Conservation (phyloP, 2,113 vertebrate species). For the Arothron firmamentum region DNA sequence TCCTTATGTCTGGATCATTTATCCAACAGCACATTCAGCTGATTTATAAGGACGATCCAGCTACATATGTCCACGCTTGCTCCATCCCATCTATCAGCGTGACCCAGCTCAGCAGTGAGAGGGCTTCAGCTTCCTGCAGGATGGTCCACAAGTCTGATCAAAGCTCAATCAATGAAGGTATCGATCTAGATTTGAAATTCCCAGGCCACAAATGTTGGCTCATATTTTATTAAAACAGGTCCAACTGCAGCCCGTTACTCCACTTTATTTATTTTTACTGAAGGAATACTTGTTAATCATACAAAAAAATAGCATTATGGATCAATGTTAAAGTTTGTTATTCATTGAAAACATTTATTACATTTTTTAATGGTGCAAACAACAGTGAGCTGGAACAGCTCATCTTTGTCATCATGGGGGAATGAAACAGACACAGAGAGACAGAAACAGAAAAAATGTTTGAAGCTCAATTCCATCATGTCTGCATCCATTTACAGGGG, state of each 20-base stretch:
- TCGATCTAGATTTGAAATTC: conserved; percentile 2
- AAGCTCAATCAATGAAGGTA: conserved; percentile 2
- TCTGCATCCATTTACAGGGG: conserved; percentile 46
- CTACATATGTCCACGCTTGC: background rate
- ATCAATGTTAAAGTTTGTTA: conserved; percentile 57
- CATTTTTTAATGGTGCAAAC: conserved; percentile 69
- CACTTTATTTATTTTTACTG: too few species aligned
- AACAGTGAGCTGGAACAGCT: conserved; percentile 66
- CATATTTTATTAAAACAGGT: too few species aligned
- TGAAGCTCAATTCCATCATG: conserved; percentile 57
- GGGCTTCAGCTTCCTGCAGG: background rate
- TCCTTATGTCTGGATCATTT: conserved; percentile 1
- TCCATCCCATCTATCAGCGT: conserved; percentile 6
- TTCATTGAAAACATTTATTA: conserved; percentile 81
- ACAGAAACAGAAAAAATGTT: conserved; percentile 59
- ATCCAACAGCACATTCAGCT: background rate
- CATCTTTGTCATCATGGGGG: conserved; percentile 51
- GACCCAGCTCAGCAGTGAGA: background rate
- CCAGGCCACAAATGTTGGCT: too few species aligned
- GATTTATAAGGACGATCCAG: conserved; percentile 8
- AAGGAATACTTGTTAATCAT: background rate
- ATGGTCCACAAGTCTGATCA: background rate
- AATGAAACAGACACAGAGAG: conserved; percentile 60
- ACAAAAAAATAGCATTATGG: conserved; percentile 15
- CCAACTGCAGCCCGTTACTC: too few species aligned